Conservation (phyloP, 2,797 vertebrate genomes). For the Thaleichthys pacificus region DNA sequence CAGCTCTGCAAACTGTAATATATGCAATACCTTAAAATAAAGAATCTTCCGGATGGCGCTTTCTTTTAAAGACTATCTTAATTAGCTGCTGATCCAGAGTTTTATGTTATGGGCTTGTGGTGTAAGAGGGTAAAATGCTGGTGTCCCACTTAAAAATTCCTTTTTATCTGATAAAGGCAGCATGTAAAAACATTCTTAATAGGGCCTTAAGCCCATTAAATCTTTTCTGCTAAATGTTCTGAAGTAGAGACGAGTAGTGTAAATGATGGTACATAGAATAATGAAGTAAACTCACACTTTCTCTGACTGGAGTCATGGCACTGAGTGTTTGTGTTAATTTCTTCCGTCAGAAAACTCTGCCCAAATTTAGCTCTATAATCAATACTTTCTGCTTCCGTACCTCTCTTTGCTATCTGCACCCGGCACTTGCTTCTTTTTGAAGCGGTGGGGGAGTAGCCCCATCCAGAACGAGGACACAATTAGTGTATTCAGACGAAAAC, state of each 20-base stretch:
- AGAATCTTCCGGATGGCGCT: slow-evolving; percentile 27
- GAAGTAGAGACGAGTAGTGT: slow-evolving; percentile 34
- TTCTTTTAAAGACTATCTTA: slow-evolving; percentile 39
- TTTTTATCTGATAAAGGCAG: slow-evolving; percentile 68
- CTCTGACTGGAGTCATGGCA: slow-evolving; percentile 24
- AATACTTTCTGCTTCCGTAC: slow-evolving; percentile 72
- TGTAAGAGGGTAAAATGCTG: slow-evolving; percentile 57
- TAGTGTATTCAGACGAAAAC: slow-evolving; percentile 93
- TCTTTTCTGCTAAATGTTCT: slow-evolving; percentile 39
- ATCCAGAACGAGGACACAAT: slow-evolving; percentile 91
- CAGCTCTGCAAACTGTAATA: slow-evolving; percentile 10
- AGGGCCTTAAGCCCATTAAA: slow-evolving; percentile 45
- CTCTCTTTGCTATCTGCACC: slow-evolving; percentile 71
- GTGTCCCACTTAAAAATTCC: slow-evolving; percentile 63
- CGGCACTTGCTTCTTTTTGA: slow-evolving; percentile 77
- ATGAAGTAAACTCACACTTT: slow-evolving; percentile 32
- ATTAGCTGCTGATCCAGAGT: slow-evolving; percentile 53
- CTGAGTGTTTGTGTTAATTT: slow-evolving; percentile 47
- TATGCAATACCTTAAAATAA: slow-evolving; percentile 32
- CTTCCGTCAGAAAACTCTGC: slow-evolving; percentile 35
- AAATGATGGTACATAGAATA: slow-evolving; percentile 10
- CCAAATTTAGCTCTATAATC: slow-evolving; percentile 65
- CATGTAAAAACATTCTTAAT: slow-evolving; percentile 48
- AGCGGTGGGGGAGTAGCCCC: slow-evolving; percentile 80
- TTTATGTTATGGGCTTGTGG: slow-evolving; percentile 61